phyloP scores from a whole-genome alignment of 2,113 vertebrate genomes.

The Phalacrocorax carbo region DNA sequence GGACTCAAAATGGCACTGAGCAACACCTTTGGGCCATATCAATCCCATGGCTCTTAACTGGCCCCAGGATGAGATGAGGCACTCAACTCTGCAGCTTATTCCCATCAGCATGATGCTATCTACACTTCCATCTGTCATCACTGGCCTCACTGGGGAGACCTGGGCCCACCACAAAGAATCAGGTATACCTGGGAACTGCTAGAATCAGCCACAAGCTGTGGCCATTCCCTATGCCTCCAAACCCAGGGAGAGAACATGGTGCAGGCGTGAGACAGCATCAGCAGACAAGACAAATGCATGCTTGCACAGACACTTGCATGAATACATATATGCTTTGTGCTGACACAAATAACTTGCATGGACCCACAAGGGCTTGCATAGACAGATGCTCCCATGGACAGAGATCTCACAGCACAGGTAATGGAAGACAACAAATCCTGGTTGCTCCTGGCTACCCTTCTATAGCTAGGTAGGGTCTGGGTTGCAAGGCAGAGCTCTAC shows the following conservation, averaged over 20 bases:
- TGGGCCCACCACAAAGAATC: background rate
- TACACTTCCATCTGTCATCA: no score
- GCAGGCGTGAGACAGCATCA: fast-evolving
- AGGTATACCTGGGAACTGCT: background rate
- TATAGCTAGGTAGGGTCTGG: background rate
- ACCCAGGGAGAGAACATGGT: background rate
- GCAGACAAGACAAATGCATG: background rate
- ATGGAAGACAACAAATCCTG: fast-evolving
- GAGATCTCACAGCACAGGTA: background rate
- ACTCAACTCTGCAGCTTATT: background rate
- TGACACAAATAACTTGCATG: fast-evolving
- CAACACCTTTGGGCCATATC: background rate
- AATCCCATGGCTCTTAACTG: background rate
- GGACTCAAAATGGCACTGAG: background rate
- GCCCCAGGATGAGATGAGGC: no score
- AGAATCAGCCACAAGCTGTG: background rate
- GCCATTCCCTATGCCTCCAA: background rate
- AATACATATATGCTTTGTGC: fast-evolving
- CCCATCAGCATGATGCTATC: no score
- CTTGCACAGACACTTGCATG: background rate
- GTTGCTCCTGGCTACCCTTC: background rate
- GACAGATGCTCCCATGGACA: fast-evolving
- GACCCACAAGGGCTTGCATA: background rate
- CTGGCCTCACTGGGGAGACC: background rate
- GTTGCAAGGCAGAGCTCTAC: background rate